A percentile compares a stretch with the other conserved stretches of the same genome.
Evolutionary conservation across 2,888 invertebrate genomes (phyloP).

Genomic region (Troides oblongomaculatus): DNA sequence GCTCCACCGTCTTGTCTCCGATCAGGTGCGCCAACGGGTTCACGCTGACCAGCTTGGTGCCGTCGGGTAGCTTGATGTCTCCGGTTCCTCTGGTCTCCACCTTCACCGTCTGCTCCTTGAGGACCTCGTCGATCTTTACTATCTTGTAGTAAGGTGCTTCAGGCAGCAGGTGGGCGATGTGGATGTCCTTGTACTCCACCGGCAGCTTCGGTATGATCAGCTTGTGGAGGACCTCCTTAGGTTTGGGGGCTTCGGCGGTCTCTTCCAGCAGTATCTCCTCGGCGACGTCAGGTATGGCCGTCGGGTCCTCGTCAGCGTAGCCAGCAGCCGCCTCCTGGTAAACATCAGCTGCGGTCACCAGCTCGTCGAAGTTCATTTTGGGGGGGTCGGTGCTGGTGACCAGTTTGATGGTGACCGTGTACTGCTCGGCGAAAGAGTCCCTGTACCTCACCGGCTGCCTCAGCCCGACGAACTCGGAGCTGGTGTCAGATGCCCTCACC

Average conservation of each 20-base stretch:
- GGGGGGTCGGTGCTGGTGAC: conserved; percentile 33
- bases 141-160: conserved; percentile 68
- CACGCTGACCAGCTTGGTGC: conserved; percentile 56
- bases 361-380: conserved; percentile 24
- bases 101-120: conserved; percentile 28
- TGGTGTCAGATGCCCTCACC: conserved; percentile 42
- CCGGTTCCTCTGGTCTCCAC: not conserved
- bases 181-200: conserved; percentile 43
- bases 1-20: conserved; percentile 43
- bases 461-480: conserved; percentile 33
- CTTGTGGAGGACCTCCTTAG: conserved; percentile 31
- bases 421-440: conserved; percentile 34
- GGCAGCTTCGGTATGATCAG: conserved; percentile 53
- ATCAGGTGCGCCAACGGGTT: conserved; percentile 67
- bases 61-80: conserved; percentile 49
- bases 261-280: conserved; percentile 60
- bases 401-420: conserved; percentile 44
- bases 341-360: conserved; percentile 12
- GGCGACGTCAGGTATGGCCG: conserved; percentile 59
- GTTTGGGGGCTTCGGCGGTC: conserved; percentile 41
- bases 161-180: conserved; percentile 56
- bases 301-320: conserved; percentile 35
- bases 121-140: conserved; percentile 54
- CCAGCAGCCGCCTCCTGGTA: conserved; percentile 31
- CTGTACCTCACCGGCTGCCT: conserved; percentile 56